Percentiles rank a stretch among this genome's conserved stretches.
phyloP scores from a whole-genome alignment of 1,140 invertebrate species.

The Macrobrachium rosenbergii region DNA sequence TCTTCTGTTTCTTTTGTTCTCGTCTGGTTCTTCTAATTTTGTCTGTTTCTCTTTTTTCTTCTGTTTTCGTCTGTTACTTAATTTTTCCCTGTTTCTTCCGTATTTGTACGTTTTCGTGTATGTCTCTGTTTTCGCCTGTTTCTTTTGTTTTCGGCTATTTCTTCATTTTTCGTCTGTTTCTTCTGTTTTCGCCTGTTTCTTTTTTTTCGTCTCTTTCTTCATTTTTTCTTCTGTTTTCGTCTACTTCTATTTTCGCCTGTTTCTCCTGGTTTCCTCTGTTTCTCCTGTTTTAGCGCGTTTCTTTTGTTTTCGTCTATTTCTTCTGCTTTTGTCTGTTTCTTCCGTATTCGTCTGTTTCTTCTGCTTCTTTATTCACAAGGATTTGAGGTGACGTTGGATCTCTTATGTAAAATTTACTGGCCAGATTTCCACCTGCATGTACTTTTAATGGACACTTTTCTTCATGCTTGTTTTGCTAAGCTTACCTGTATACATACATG shows the following conservation, averaged over 20 bases:
- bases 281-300: not conserved
- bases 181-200: not conserved
- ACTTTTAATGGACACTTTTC: too few relatives aligned
- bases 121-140: too few relatives aligned
- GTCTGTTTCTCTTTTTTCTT: not conserved
- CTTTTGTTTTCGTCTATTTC: not conserved
- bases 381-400: too few relatives aligned
- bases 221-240: not conserved
- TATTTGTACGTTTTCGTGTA: too few relatives aligned
- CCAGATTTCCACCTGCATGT: too few relatives aligned
- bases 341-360: not conserved
- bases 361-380: not conserved
- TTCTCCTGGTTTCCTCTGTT: not conserved
- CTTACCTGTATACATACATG: too few relatives aligned
- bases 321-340: not conserved
- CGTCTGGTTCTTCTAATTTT: not conserved
- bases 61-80: not conserved
- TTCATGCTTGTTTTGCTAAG: too few relatives aligned
- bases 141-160: slow-evolving; percentile 1
- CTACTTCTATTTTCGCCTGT: not conserved
- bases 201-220: not conserved
- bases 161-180: not conserved
- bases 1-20: not conserved
- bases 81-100: too few relatives aligned
- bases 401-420: too few relatives aligned